Conservation (phyloP, 2,888 invertebrate genomes). For the Drosophila infuscata region DNA sequence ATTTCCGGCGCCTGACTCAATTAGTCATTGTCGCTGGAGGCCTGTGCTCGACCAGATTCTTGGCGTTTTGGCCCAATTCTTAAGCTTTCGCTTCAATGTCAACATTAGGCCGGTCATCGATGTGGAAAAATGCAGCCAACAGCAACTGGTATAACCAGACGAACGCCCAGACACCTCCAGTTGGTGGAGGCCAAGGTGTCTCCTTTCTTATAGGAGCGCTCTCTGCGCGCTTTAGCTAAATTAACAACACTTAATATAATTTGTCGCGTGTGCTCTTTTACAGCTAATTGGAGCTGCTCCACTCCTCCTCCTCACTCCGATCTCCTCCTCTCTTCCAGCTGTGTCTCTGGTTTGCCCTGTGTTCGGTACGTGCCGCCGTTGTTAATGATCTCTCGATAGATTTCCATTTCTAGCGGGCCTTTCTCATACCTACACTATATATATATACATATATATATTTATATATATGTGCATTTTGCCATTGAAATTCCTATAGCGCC, state of each 20-base stretch:
- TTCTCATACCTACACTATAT: constrained; percentile 27
- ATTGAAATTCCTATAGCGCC: constrained; percentile 44
- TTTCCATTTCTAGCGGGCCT: constrained; percentile 59
- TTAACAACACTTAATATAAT: constrained; percentile 69
- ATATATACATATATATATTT: constrained; percentile 4
- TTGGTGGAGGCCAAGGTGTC: background rate
- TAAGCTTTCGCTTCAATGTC: constrained; percentile 78
- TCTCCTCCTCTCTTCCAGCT: background rate
- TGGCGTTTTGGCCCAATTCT: constrained; percentile 67
- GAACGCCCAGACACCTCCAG: constrained; percentile 35
- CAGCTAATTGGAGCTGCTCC: constrained; percentile 37
- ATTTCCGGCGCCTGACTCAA: constrained; percentile 28
- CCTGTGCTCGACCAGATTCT: constrained; percentile 39
- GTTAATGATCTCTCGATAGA: constrained; percentile 53
- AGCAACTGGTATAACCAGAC: constrained; percentile 67
- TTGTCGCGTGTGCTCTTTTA: constrained; percentile 57
- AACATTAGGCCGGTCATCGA: constrained; percentile 72
- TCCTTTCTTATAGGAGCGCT: background rate
- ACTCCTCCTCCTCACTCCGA: background rate
- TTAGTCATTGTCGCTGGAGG: constrained; percentile 29
- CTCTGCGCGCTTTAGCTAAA: constrained; percentile 57
- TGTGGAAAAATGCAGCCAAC: constrained; percentile 40
- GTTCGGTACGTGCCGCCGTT: constrained; percentile 50
- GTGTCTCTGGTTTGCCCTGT: constrained; percentile 28
- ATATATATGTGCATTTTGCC: constrained; percentile 29